A percentile compares a stretch with the other conserved stretches of the same genome.
These are phyloP conservation scores for Goniozus legneri DNA, from an alignment of 1,140 invertebrate species.

Conservation along the genomic window DNA sequence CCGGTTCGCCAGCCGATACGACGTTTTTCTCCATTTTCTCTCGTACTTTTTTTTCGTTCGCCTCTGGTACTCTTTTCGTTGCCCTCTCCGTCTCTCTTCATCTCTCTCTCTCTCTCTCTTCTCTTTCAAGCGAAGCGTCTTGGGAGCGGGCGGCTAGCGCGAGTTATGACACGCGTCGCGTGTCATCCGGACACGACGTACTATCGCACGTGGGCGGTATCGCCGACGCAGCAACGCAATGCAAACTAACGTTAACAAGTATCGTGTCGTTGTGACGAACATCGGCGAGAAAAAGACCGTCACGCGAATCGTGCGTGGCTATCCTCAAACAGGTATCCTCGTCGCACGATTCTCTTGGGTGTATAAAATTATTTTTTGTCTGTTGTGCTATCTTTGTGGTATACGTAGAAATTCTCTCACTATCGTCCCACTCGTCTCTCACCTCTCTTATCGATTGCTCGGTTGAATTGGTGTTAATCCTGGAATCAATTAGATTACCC, in stretches of 20 bases:
- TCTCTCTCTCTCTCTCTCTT: not conserved
- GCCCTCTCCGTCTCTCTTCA: not conserved
- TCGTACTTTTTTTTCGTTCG: not conserved
- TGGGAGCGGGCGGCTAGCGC: not conserved
- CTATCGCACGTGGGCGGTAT: not conserved
- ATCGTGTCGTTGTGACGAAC: not conserved
- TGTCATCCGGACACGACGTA: not conserved
- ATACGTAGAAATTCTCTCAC: too few species aligned
- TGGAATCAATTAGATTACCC: too few species aligned
- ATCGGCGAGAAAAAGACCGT: not conserved
- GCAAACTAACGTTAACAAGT: not conserved
- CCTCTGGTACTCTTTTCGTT: not conserved
- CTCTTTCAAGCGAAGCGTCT: too few species aligned
- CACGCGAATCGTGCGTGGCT: too few species aligned
- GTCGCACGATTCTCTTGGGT: not conserved
- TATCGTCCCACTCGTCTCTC: too few species aligned
- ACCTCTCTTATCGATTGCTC: too few species aligned
- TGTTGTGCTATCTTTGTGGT: too few species aligned
- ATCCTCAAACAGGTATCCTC: not conserved
- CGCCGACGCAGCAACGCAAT: not conserved
- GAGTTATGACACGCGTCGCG: not conserved
- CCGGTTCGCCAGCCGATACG: too few species aligned
- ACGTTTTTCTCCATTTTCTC: too few species aligned
- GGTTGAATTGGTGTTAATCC: too few species aligned
- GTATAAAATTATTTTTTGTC: not conserved